Base-by-base conservation (phyloP, 37 sponge, comb jelly and placozoan genomes). In the Agelas oroides region DNA sequence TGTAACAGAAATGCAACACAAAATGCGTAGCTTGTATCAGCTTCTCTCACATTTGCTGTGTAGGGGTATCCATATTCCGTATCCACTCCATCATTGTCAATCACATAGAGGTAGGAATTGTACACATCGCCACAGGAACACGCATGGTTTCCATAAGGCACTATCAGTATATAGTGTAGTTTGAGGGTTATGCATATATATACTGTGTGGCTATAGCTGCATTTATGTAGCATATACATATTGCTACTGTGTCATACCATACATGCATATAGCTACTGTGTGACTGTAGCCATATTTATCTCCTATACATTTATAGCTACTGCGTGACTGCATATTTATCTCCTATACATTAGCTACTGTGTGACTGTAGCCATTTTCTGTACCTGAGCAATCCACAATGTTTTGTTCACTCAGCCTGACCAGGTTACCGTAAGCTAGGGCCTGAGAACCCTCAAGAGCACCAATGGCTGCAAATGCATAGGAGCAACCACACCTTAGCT, bases 361-460 rank as follows among this genome's bases (percentile, higher is more conserved):
- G n/a, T n/a, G n/a, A n/a, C n/a, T n/a, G n/a, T n/a, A n/a, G n/a
- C n/a, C n/a, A n/a, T n/a, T n/a, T n/a, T n/a, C 21, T n/a, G n/a
- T 65, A 89, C 87, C 65, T 75, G 91, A 89, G 58, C 94, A 94
- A 62, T 94, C 94, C 33, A 94, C 80, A 19, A 94, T 84, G 56
- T 94, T 90, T 77, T 94, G 95, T 84, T 91, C 92, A 81, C 91
- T 90, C 65, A 94, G 86, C 0, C 70, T 53, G 3, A 70, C 70
- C 18, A 85, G 80, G 25, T 80, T 77, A 33, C 89, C 89, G 13
- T 61, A 71, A 21, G 88, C 80, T 41, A 91, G 84, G n/a, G 88
- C 86, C 15, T 27, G 78, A 36, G 87, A 77, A 66, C 90, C 87
- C 70, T 90, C 91, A 12, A 78, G 84, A 67, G 87, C 84, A 36